These are phyloP conservation scores for Aspidiotus rigidus DNA, from an alignment of 2,888 invertebrate species.

Conservation along the genomic window DNA sequence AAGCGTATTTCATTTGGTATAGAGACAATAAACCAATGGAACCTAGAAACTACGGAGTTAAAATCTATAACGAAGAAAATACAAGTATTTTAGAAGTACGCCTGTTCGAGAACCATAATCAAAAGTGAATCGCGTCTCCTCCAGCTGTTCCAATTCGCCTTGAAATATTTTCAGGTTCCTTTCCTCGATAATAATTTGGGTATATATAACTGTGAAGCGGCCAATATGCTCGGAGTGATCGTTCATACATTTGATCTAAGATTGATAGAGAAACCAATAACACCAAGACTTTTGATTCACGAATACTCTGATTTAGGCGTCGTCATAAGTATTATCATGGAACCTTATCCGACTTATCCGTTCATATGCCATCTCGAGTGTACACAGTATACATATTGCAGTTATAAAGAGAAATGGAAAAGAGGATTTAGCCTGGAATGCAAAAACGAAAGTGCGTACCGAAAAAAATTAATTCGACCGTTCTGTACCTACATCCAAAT, in stretches of 20 bases:
- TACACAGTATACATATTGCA: conserved; percentile 24
- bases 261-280: conserved; percentile 9
- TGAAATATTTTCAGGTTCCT: conserved; percentile 14
- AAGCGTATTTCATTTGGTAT: conserved; percentile 31
- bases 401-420: conserved; percentile 30
- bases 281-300: conserved; percentile 13
- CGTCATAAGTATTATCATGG: conserved; percentile 10
- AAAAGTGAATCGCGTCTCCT: background rate
- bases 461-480: background rate
- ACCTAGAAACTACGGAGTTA: conserved; percentile 6
- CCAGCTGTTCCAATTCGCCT: too few species aligned
- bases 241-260: conserved; percentile 9
- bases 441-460: conserved; percentile 11
- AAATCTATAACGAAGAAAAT: conserved; percentile 25
- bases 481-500: background rate
- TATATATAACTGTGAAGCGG: conserved; percentile 23
- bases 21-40: conserved; percentile 17
- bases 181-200: conserved; percentile 7
- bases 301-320: conserved; percentile 9
- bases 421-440: conserved; percentile 5
- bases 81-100: conserved; percentile 25
- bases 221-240: conserved; percentile 8
- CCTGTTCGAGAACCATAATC: background rate
- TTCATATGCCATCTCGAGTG: conserved; percentile 16
- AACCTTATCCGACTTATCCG: conserved; percentile 12